Conservation (phyloP, 2,113 vertebrate genomes). For the Corapipo altera region DNA sequence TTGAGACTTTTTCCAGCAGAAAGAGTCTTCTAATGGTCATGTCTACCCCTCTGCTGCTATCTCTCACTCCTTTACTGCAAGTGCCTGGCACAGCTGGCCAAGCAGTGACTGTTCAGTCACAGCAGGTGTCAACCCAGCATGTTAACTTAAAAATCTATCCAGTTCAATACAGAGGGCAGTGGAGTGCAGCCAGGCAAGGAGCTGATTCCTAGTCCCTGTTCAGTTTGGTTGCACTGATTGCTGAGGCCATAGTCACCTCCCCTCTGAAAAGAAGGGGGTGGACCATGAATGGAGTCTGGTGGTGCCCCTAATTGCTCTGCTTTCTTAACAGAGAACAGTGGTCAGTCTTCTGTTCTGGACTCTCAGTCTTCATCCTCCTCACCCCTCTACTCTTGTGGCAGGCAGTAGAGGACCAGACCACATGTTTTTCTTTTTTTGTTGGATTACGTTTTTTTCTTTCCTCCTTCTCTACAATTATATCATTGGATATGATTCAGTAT, state of each 20-base stretch:
- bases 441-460: not conserved
- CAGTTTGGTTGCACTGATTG: not conserved
- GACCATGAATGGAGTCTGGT: not conserved
- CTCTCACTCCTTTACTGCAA: not conserved
- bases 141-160: not conserved
- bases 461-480: not conserved
- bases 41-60: not conserved
- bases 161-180: not conserved
- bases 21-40: not conserved
- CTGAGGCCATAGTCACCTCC: not conserved
- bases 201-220: not conserved
- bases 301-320: not conserved
- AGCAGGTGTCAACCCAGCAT: not conserved
- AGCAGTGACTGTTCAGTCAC: not conserved
- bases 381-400: not conserved
- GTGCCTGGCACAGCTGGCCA: not conserved
- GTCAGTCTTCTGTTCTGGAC: not conserved
- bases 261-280: not conserved
- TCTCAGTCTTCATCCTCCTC: not conserved
- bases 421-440: not conserved
- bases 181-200: not conserved
- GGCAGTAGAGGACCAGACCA: not conserved
- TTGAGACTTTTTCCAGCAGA: not conserved
- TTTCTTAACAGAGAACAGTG: not conserved
- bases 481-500: not conserved